Conservation (phyloP, 2,888 invertebrate genomes). For the Boloria euphrosyne region DNA sequence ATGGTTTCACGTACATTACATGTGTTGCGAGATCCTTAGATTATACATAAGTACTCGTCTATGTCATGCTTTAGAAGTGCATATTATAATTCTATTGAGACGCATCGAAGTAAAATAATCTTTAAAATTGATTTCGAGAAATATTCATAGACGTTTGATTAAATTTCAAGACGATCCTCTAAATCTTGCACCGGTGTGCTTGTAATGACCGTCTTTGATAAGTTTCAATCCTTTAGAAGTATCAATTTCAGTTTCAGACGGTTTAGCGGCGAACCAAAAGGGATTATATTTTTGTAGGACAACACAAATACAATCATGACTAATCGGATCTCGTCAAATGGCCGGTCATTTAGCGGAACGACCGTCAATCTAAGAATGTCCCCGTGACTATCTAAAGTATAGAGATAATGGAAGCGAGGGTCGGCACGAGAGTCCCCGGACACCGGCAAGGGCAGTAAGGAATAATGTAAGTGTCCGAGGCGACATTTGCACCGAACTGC, state of each 20-base stretch:
- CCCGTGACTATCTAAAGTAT: constrained; percentile 80
- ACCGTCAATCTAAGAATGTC: constrained; percentile 70
- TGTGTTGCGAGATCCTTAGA: too few relatives aligned
- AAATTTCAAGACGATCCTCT: constrained; percentile 68
- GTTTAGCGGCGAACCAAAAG: constrained; percentile 51
- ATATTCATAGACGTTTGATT: constrained; percentile 60
- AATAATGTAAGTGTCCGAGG: constrained; percentile 81
- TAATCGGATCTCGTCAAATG: constrained; percentile 80
- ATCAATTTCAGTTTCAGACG: constrained; percentile 51
- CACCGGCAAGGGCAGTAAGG: constrained; percentile 59
- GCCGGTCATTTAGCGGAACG: constrained; percentile 77
- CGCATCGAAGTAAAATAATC: constrained; percentile 69
- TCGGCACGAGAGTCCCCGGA: constrained; percentile 48
- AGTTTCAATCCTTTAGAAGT: constrained; percentile 70
- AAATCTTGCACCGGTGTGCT: constrained; percentile 57
- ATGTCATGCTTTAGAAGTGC: constrained; percentile 18
- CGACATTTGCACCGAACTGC: constrained; percentile 82
- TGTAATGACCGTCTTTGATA: constrained; percentile 67
- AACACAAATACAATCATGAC: constrained; percentile 78
- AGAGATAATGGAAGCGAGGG: constrained; percentile 79
- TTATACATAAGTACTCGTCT: too few relatives aligned
- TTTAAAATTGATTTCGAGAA: constrained; percentile 59
- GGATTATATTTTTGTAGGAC: constrained; percentile 77
- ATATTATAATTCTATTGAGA: constrained; percentile 43
- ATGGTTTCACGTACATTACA: too few relatives aligned